Evolutionary conservation across 2,888 invertebrate genomes (phyloP), one percentile per base, ranked within the genome.

Genomic region (Pseudoips prasinana): DNA sequence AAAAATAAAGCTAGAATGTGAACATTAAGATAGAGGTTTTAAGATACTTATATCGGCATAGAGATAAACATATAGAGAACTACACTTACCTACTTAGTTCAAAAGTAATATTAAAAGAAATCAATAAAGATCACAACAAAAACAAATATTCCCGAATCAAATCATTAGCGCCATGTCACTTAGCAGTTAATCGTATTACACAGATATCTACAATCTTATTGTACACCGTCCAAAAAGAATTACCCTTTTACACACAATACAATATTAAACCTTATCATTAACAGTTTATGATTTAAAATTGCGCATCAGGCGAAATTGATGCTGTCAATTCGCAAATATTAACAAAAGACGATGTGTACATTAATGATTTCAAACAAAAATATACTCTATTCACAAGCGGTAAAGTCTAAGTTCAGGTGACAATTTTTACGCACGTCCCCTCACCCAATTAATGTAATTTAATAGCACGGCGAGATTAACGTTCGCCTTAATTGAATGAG

Each of bases 401-500:
- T 73, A 70, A 39, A 50, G 58, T 46, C 9, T 28, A 14, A 32
- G 38, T 34, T 34, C 33, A 20, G 39, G 48, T 57, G 51, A 54
- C 42, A 41, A 57, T 55, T 44, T 42, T 43, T 47, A 44, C 49
- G 45, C 49, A 51, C 49, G 55, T 62, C 69, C 78, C 83, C 82
- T 64, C 53, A 67, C 70, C 83, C 87, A 87, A 88, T 88, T 88
- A 88, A 80, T 77, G 84, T 76, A 79, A 82, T 82, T 81, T 87
- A 87, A 87, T 86, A 82, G 80, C 77, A 73, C 74, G 73, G 71
- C 74, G 81, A 77, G 87, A 86, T 86, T 85, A 84, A 71, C 71
- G 73, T 64, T 65, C 46, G 68, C 61, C 67, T 82, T 84, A 86
- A 86, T 86, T 83, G 83, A 83, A 83, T 82, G 77, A 81, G 78